These are phyloP conservation scores for Gyps fulvus DNA, from an alignment of 2,113 vertebrate genomes.

Conservation along the genomic window DNA sequence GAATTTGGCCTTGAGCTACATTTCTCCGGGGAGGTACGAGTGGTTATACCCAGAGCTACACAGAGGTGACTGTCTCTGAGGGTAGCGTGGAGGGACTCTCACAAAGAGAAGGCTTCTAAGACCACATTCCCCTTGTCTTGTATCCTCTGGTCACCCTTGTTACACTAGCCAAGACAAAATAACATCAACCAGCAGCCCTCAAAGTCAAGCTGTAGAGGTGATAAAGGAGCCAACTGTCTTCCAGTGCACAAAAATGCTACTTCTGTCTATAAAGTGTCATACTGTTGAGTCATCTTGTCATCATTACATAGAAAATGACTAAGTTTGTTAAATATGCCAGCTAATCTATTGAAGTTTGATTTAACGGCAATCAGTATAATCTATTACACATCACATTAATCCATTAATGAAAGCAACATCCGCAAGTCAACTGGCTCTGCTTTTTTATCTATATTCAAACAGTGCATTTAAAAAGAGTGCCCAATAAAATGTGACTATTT, in stretches of 20 bases:
- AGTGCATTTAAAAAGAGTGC: not conserved
- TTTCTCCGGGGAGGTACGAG: not conserved
- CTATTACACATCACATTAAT: not conserved
- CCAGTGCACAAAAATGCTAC: not conserved
- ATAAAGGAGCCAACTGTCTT: not conserved
- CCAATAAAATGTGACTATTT: slow-evolving; percentile 23
- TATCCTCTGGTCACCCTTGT: not conserved
- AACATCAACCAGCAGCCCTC: not conserved
- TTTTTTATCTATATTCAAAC: not conserved
- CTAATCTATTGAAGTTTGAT: slow-evolving; percentile 31
- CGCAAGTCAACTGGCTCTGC: not conserved
- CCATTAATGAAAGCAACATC: slow-evolving; percentile 30
- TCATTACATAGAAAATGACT: slow-evolving; percentile 6
- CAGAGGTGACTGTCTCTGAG: not conserved
- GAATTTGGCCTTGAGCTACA: not conserved
- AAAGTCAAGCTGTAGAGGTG: not conserved
- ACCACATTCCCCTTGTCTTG: rapidly evolving
- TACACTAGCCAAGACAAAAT: not conserved
- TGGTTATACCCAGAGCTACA: not conserved
- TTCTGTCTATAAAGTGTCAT: slow-evolving; percentile 1
- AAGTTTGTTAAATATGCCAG: slow-evolving; percentile 47
- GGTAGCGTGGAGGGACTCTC: not conserved
- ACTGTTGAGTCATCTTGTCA: not conserved
- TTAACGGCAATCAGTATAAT: slow-evolving; percentile 1
- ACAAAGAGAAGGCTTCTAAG: not conserved